Evolutionary conservation across 2,113 vertebrate genomes (phyloP).

Genomic region (Perca schrenkii): DNA sequence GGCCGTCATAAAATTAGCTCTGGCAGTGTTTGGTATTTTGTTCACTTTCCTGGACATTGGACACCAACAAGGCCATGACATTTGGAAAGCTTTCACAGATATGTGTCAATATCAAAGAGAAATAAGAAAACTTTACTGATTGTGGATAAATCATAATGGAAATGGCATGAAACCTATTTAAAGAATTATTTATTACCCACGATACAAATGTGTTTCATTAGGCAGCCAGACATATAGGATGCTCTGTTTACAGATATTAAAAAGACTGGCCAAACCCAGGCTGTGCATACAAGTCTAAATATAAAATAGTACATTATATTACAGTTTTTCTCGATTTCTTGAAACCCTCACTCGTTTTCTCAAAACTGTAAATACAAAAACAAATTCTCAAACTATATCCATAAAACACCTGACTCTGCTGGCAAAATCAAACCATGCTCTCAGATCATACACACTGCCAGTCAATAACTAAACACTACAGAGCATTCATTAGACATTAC

Average conservation of each 20-base stretch:
- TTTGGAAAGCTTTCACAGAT: slow-evolving; percentile 32
- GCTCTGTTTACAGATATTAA: neutral
- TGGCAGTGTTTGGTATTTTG: slow-evolving; percentile 39
- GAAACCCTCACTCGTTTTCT: too few species aligned
- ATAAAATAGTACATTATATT: neutral
- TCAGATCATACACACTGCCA: too few species aligned
- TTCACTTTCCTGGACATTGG: slow-evolving; percentile 48
- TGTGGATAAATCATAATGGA: neutral
- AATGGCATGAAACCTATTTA: neutral
- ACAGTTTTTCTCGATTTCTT: too few species aligned
- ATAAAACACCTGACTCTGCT: too few species aligned
- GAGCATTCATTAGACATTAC: too few species aligned
- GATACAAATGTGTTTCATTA: neutral
- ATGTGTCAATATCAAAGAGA: slow-evolving; percentile 3
- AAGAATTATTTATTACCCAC: neutral
- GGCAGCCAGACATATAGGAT: neutral
- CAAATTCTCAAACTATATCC: too few species aligned
- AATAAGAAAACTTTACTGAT: slow-evolving; percentile 6
- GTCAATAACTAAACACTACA: too few species aligned
- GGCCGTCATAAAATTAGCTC: slow-evolving; percentile 34
- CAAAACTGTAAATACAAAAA: too few species aligned
- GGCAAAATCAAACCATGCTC: too few species aligned
- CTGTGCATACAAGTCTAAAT: neutral
- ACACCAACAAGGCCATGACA: slow-evolving; percentile 35
- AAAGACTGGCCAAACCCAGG: neutral